Evolutionary conservation across 1,140 invertebrate species (phyloP).

Genomic region (Magallana angulata): DNA sequence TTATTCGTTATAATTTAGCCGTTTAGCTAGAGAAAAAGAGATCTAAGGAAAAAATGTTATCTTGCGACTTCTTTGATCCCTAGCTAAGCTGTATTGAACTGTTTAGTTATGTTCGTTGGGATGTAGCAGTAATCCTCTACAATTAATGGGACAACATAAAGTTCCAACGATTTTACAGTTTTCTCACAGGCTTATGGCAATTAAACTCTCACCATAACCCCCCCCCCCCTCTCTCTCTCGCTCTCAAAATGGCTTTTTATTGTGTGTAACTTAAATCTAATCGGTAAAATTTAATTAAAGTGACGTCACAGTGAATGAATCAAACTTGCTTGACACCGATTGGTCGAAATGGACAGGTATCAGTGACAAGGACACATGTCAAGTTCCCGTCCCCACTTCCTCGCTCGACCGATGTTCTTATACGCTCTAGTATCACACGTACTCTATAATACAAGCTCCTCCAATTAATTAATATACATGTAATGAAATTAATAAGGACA

Average conservation of each 20-base stretch:
- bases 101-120: too few relatives aligned
- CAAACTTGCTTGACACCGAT: background rate
- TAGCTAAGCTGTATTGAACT: too few relatives aligned
- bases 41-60: too few relatives aligned
- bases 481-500: background rate
- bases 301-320: conserved; percentile 20
- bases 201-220: too few relatives aligned
- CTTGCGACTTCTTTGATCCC: too few relatives aligned
- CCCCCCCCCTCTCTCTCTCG: background rate
- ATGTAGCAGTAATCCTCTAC: too few relatives aligned
- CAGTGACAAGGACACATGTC: background rate
- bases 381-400: background rate
- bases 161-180: too few relatives aligned
- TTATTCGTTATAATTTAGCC: too few relatives aligned
- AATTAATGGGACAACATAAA: too few relatives aligned
- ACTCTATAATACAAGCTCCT: background rate
- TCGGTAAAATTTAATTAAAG: background rate
- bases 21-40: too few relatives aligned
- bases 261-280: background rate
- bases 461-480: background rate
- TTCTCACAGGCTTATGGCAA: too few relatives aligned
- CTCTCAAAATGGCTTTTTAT: background rate
- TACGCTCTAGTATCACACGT: conserved; percentile 7
- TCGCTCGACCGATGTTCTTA: background rate
- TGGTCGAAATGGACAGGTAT: background rate